These are phyloP conservation scores for Gila orcuttii DNA, from an alignment of 2,113 vertebrate genomes.

Conservation along the genomic window DNA sequence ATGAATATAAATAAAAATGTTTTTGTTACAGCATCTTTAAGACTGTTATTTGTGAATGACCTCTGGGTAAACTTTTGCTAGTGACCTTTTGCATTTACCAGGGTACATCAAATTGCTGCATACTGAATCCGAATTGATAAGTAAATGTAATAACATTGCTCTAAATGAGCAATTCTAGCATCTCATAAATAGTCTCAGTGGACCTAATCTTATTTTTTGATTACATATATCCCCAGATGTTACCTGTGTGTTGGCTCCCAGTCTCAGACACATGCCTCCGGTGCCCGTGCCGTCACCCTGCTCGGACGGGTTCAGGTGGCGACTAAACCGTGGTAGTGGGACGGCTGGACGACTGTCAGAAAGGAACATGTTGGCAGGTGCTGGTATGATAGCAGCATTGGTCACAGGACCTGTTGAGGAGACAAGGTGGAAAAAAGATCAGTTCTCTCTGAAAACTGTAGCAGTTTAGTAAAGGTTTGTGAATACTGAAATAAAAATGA, in stretches of 20 bases:
- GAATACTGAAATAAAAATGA: neutral
- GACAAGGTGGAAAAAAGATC: neutral
- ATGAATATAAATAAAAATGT: neutral
- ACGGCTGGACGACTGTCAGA: constrained; percentile 85
- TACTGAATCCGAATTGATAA: neutral
- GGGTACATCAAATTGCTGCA: neutral
- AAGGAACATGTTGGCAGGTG: constrained; percentile 89
- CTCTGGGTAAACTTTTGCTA: neutral
- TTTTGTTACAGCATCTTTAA: neutral
- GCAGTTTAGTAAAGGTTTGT: neutral
- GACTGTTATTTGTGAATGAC: neutral
- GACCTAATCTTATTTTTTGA: neutral
- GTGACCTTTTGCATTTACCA: neutral
- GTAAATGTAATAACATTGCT: neutral
- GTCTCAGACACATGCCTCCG: constrained; percentile 81
- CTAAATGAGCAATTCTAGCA: neutral
- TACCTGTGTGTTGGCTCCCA: constrained; percentile 85
- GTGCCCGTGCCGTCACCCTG: constrained; percentile 72
- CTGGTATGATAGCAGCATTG: constrained; percentile 84
- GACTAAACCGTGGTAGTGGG: constrained; percentile 87
- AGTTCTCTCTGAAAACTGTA: neutral
- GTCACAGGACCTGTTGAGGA: constrained; percentile 83
- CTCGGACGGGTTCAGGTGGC: constrained; percentile 82
- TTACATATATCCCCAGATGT: neutral
- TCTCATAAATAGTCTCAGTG: neutral